Conservation (phyloP, 2,797 vertebrate genomes). For the Cryptoblepharus egeriae region DNA sequence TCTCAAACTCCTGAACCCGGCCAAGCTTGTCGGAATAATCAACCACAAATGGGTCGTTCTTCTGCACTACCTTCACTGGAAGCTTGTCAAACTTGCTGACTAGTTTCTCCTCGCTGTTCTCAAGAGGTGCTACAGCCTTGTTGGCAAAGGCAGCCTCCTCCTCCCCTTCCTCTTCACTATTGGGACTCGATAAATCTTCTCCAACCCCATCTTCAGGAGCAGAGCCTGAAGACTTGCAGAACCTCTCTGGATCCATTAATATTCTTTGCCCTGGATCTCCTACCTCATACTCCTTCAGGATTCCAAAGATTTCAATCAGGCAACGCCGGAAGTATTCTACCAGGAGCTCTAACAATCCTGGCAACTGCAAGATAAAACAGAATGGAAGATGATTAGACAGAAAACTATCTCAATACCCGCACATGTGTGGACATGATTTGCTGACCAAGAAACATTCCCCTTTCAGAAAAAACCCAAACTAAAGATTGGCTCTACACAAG, state of each 20-base stretch:
- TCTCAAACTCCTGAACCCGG: slow-evolving; percentile 94
- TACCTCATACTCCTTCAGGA: slow-evolving; percentile 97
- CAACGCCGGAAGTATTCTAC: slow-evolving; percentile 98
- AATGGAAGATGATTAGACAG: slow-evolving; percentile 58
- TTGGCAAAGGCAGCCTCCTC: slow-evolving; percentile 79
- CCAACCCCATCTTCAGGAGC: slow-evolving; percentile 82
- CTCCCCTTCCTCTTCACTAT: slow-evolving; percentile 79
- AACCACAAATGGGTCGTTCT: slow-evolving; percentile 90
- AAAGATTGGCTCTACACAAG: too few species aligned
- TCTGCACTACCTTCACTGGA: slow-evolving; percentile 93
- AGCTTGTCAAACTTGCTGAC: slow-evolving; percentile 98
- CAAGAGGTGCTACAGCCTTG: slow-evolving; percentile 79
- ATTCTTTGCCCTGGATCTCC: slow-evolving; percentile 95
- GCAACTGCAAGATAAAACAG: slow-evolving; percentile 80
- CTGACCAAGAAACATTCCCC: neutral
- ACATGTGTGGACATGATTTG: neutral
- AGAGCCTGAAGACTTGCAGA: slow-evolving; percentile 82
- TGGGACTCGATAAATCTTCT: slow-evolving; percentile 72
- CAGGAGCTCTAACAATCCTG: slow-evolving; percentile 93
- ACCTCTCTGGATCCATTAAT: slow-evolving; percentile 89
- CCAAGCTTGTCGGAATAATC: slow-evolving; percentile 89
- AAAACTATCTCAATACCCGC: slow-evolving; percentile 35
- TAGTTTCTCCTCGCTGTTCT: slow-evolving; percentile 83
- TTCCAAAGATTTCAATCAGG: slow-evolving; percentile 98
- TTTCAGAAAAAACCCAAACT: too few species aligned